Percentiles rank a stretch among this genome's conserved stretches.
Conservation (phyloP, 2,888 invertebrate genomes). For the Amaurobius ferox region DNA sequence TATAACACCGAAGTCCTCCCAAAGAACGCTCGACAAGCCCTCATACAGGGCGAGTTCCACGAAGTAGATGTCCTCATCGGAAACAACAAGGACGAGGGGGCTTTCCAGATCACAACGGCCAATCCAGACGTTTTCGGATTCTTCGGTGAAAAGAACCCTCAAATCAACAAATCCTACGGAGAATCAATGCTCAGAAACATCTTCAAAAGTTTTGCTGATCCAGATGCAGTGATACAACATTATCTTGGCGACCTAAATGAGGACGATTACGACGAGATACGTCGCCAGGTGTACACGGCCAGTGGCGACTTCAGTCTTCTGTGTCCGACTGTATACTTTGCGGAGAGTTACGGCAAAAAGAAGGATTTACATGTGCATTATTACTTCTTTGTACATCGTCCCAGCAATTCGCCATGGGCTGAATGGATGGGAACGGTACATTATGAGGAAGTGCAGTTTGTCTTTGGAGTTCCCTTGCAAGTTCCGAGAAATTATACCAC, state of each 20-base stretch:
- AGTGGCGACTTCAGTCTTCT: slow-evolving; percentile 43
- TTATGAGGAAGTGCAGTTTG: slow-evolving; percentile 58
- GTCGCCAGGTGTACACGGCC: slow-evolving; percentile 22
- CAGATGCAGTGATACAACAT: not conserved
- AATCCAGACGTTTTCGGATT: slow-evolving; percentile 11
- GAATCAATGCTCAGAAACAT: not conserved
- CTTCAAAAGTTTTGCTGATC: not conserved
- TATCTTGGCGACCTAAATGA: slow-evolving; percentile 5
- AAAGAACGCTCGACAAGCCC: slow-evolving; percentile 5
- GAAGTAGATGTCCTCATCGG: slow-evolving; percentile 55
- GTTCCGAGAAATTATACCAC: not conserved
- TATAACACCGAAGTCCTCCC: slow-evolving; percentile 39
- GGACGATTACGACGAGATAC: not conserved
- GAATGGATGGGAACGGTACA: slow-evolving; percentile 63
- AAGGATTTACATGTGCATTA: slow-evolving; percentile 42
- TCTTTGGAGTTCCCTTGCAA: slow-evolving; percentile 49
- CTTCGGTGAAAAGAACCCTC: slow-evolving; percentile 25
- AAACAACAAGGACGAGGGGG: slow-evolving; percentile 53
- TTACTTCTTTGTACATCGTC: slow-evolving; percentile 58
- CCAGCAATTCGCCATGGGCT: slow-evolving; percentile 41
- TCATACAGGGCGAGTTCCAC: slow-evolving; percentile 21
- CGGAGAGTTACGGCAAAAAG: slow-evolving; percentile 36
- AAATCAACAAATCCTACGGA: not conserved
- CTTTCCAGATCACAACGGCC: slow-evolving; percentile 12
- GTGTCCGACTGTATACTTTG: slow-evolving; percentile 63